A percentile compares a stretch with the other conserved stretches of the same genome.
Evolutionary conservation across 2,113 vertebrate genomes (phyloP).

Genomic region (Pheucticus melanocephalus): DNA sequence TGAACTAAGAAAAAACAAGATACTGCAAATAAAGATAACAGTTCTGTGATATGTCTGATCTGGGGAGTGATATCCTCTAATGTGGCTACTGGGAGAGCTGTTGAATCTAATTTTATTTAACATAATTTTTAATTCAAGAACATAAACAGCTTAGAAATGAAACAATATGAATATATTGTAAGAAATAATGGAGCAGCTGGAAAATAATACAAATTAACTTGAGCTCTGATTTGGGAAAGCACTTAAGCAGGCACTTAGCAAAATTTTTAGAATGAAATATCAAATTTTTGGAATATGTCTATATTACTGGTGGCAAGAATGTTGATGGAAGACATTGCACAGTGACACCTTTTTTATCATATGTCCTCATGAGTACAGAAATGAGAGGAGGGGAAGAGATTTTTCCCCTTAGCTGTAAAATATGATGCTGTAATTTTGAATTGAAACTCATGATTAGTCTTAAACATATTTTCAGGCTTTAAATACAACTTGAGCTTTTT

Average conservation of each 20-base stretch:
- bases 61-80: not conserved
- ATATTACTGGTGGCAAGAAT: not conserved
- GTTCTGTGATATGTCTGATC: not conserved
- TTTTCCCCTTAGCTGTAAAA: not conserved
- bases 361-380: accelerated
- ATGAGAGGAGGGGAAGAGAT: not conserved
- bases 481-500: not conserved
- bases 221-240: not conserved
- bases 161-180: not conserved
- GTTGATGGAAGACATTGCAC: not conserved
- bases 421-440: not conserved
- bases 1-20: not conserved
- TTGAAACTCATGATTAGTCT: not conserved
- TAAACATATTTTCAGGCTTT: not conserved
- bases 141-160: not conserved
- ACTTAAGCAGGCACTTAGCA: not conserved
- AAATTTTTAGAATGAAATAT: not conserved
- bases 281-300: not conserved
- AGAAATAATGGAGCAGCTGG: not conserved
- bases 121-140: not conserved
- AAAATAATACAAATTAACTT: not conserved
- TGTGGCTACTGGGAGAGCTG: not conserved
- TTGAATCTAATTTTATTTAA: conserved; percentile 33
- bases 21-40: not conserved
- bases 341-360: not conserved